A percentile compares a stretch with the other conserved stretches of the same genome.
These are phyloP conservation scores for Rhabdomys pumilio DNA, from an alignment of 2,797 vertebrate genomes.

Conservation along the genomic window DNA sequence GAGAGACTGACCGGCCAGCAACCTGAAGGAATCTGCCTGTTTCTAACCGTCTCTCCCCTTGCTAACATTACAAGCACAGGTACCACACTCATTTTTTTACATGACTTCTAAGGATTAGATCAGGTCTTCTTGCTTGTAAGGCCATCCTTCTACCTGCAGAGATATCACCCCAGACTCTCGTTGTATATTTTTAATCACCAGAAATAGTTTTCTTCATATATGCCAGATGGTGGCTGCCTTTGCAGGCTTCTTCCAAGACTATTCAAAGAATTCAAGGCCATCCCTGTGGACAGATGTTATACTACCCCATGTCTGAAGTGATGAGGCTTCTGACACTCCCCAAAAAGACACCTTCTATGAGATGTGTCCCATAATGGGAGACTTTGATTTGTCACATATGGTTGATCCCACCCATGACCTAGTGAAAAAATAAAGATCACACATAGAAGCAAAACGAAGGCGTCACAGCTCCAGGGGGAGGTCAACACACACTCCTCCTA, in stretches of 20 bases:
- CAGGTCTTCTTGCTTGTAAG: not conserved
- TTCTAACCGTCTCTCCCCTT: not conserved
- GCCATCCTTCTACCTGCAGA: not conserved
- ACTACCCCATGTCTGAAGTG: accelerated
- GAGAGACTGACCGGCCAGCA: too few species aligned
- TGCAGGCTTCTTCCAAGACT: not conserved
- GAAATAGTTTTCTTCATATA: not conserved
- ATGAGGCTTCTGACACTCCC: not conserved
- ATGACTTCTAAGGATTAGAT: not conserved
- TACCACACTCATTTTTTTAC: not conserved
- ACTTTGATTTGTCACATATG: not conserved
- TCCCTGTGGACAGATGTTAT: not conserved
- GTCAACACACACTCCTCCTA: not conserved
- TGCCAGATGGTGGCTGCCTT: not conserved
- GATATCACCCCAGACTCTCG: not conserved
- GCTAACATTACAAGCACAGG: not conserved
- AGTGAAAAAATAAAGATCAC: not conserved
- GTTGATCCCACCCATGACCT: not conserved
- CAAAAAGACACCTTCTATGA: not conserved
- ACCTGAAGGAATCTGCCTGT: not conserved
- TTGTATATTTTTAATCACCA: not conserved
- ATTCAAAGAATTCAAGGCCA: slow-evolving; percentile 17
- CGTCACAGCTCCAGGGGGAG: not conserved
- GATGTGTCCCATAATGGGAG: not conserved
- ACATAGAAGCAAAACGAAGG: not conserved